Evolutionary conservation across 2,888 invertebrate genomes (phyloP), one percentile per base, ranked within the genome.

Genomic region (Beris morrisii): DNA sequence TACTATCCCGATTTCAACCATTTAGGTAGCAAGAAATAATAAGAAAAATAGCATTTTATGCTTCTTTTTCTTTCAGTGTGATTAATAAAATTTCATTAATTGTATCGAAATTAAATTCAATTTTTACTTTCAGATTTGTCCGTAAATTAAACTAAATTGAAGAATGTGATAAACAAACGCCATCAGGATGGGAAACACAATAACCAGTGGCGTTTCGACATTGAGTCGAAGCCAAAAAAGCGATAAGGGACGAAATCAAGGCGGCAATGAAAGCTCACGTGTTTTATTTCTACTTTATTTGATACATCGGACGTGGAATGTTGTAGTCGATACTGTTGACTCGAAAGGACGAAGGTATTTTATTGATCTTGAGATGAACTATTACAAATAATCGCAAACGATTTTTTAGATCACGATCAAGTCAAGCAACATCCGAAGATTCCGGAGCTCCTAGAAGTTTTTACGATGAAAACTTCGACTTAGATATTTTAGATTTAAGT

Each of bases 241-340:
- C 15, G 57, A 67, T 22, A 59, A 66, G 15, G 13, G 46, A 12
- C 55, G 45, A 38, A 64, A 30, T 30, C 54, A 44, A 45, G 30
- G 30, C 43, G 52, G 54, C 15, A 70, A 59, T 0, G 86, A 87
- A 76, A 85, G 84, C 4, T 86, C 86, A 5, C 79, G 86, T 63
- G 83, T 86, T 4, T 82, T 87, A 63, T 88, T 88, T 75, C 81
- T 88, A 69, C 79, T 89, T 72, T 87, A 88, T 76, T 81, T 89
- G 67, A 86, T 89, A 73, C 86, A 88, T 73, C 85, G 88, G 70
- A 88, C 88, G 12, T 89, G 88, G 88, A 86, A 85, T 74, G 84
- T 88, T 12, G 84, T 88, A 4, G 82, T 87, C 54, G 87, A 87
- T 68, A 84, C 85, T 71, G 83, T 86, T 66, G 86, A 86, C 74